Base-by-base conservation (phyloP, 92 coral and sea anemone genomes). In the Anthopleura xanthogrammica region DNA sequence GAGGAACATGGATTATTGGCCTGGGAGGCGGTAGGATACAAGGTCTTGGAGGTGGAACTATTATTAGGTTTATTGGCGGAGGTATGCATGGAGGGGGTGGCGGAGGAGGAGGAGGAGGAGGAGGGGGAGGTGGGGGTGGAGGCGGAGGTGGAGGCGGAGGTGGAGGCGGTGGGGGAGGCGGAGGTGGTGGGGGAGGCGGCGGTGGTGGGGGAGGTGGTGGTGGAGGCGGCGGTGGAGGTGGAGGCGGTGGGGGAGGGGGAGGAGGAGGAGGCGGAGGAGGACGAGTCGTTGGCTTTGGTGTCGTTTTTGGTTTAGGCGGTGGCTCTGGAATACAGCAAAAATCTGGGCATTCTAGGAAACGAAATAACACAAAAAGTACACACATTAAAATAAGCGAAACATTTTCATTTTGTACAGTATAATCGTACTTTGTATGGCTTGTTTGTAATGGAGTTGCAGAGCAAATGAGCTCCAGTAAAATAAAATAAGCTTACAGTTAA, bases 161-260 rank as follows among this genome's bases (percentile, higher is more conserved):
- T 0, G 90, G 90, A 1, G 93, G 86, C 0, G 93, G 88, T 16
- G 93, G 93, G 6, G 88, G 82, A 36, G 89, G 89, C 0, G 90
- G 86, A 0, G 90, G 90, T 10, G 87, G 83, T 0, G 87, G 81
- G 0, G 83, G 88, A 0, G 83, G 65, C 11, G 77, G 90, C 62
- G 83, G 87, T 0, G 87, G 83, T 0, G 87, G 82, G 0, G 87
- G 87, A 0, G 43, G 79, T 0, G 79, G 36, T 0, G 68, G 16
- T 57, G 86, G 22, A 1, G 79, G 43, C 57, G 78, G 41, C 43
- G 78, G 36, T 79, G 77, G 16, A 54, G 66, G 40, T 52, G 80
- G 54, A 66, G 79, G 41, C 57, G 72, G 29, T 39, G 78, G 46
- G 0, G 83, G 83, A 16, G 83, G 72, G 1, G 83, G 83, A 0